These are phyloP conservation scores for Heptranchias perlo DNA, from an alignment of 2,113 vertebrate species.

Conservation along the genomic window DNA sequence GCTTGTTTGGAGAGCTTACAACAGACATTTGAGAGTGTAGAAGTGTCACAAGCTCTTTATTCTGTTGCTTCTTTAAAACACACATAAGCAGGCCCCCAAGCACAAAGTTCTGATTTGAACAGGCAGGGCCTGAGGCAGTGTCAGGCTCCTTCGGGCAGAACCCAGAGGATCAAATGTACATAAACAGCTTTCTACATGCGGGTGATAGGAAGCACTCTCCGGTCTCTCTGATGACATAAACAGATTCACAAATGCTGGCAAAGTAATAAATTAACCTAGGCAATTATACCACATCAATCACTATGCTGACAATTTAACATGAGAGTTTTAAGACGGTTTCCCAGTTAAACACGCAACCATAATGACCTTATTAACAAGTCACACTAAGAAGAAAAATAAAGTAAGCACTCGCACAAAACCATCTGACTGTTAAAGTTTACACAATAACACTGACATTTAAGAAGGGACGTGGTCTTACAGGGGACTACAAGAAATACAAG, in stretches of 20 bases:
- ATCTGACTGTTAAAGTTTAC: neutral
- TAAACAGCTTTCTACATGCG: conserved; percentile 15
- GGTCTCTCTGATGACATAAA: conserved; percentile 18
- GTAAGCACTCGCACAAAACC: neutral
- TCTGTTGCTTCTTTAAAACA: neutral
- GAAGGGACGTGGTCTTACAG: neutral
- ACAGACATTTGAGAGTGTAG: neutral
- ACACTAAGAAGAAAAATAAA: neutral
- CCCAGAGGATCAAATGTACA: conserved; percentile 29
- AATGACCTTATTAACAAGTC: neutral
- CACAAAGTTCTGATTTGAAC: neutral
- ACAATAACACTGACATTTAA: neutral
- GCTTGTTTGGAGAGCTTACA: neutral
- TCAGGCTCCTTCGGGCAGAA: neutral
- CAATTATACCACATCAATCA: conserved; percentile 1
- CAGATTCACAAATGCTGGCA: conserved; percentile 6
- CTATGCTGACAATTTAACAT: neutral
- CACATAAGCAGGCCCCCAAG: neutral
- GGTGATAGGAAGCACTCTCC: conserved; percentile 37
- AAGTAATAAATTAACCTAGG: neutral
- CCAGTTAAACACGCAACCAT: neutral
- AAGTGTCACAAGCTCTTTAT: neutral
- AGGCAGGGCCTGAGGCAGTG: neutral
- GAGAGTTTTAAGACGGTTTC: neutral
- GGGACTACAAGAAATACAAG: neutral